phyloP scores from a whole-genome alignment of 2,888 invertebrate species.

The Sphecodes monilicornis region DNA sequence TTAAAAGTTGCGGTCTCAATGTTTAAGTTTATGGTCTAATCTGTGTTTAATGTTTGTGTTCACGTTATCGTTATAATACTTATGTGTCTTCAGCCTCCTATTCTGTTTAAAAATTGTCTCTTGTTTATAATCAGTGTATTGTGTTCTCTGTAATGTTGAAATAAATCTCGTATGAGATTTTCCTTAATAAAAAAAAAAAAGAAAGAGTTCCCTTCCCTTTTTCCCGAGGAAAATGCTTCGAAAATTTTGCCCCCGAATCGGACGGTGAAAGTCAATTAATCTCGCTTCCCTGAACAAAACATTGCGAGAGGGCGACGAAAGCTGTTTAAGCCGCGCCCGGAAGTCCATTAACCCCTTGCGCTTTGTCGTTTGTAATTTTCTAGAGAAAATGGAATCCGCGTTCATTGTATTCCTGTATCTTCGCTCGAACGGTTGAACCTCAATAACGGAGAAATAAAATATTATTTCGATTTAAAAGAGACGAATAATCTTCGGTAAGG shows the following conservation, averaged over 20 bases:
- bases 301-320: not conserved
- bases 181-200: no score
- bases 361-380: conserved; percentile 5
- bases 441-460: not conserved
- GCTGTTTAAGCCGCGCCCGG: not conserved
- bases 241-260: not conserved
- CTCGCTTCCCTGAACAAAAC: not conserved
- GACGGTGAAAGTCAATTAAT: conserved; percentile 1
- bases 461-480: not conserved
- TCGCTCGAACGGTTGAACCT: not conserved
- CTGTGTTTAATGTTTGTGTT: no score
- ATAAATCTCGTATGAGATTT: no score
- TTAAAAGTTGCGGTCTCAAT: no score
- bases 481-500: not conserved
- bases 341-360: conserved; percentile 15
- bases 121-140: no score
- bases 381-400: not conserved
- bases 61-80: no score
- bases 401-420: not conserved
- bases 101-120: no score
- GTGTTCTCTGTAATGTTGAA: no score
- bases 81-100: no score
- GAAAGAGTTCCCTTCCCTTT: not conserved
- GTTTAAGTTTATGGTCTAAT: no score
- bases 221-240: not conserved